These are phyloP conservation scores for Alethe diademata DNA, from an alignment of 2,113 vertebrate species.

Conservation along the genomic window DNA sequence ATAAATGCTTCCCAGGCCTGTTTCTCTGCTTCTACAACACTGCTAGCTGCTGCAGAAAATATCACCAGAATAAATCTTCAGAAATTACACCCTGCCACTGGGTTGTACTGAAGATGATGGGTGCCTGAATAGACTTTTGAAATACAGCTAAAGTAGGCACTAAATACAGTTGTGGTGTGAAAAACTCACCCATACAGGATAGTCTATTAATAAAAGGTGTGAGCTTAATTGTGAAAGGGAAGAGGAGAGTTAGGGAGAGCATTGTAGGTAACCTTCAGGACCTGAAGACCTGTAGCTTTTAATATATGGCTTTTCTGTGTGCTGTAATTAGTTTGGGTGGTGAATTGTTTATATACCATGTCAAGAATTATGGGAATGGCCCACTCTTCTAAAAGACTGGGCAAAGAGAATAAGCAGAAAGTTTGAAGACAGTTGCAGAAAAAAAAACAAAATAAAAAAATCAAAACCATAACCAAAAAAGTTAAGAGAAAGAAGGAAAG, in stretches of 20 bases:
- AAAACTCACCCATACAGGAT: not conserved
- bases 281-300: not conserved
- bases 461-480: not conserved
- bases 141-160: not conserved
- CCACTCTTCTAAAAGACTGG: not conserved
- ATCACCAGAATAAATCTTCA: not conserved
- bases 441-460: not conserved
- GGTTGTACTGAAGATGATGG: not conserved
- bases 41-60: not conserved
- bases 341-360: not conserved
- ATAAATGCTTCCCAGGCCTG: not conserved
- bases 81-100: slow-evolving; percentile 14
- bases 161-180: not conserved
- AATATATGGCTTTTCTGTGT: not conserved
- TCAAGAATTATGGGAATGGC: not conserved
- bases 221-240: not conserved
- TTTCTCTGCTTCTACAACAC: not conserved
- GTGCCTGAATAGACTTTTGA: slow-evolving; percentile 3
- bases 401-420: not conserved
- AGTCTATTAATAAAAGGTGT: not conserved
- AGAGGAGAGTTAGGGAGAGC: not conserved
- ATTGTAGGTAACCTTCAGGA: not conserved
- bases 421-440: not conserved
- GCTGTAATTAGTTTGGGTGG: not conserved
- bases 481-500: not conserved